Percentiles rank a stretch among this genome's conserved stretches.
Conservation (phyloP, 2,797 vertebrate species). For the Tragopan temminckii region DNA sequence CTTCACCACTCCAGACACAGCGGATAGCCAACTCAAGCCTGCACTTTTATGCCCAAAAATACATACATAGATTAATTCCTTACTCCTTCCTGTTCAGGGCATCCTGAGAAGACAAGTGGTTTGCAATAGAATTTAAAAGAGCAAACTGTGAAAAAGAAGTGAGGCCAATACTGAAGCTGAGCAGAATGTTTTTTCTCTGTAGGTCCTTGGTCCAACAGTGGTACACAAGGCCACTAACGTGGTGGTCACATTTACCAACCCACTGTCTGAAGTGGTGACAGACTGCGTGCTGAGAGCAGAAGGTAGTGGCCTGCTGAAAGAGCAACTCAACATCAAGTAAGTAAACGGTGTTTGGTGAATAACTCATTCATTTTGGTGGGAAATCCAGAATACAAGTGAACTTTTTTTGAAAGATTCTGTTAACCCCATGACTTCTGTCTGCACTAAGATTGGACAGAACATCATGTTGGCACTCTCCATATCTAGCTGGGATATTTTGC, state of each 20-base stretch:
- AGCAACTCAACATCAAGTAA: conserved; percentile 76
- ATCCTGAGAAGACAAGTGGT: not conserved
- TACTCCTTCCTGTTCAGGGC: not conserved
- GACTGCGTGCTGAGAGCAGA: conserved; percentile 78
- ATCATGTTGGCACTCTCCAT: not conserved
- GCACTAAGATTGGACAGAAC: not conserved
- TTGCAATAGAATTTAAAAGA: not conserved
- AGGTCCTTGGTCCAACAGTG: conserved; percentile 71
- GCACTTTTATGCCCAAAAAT: not conserved
- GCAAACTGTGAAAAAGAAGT: not conserved
- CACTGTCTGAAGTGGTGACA: conserved; percentile 59
- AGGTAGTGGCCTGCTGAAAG: conserved; percentile 81
- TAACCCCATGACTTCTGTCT: not conserved
- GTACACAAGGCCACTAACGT: conserved; percentile 58
- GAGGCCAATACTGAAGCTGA: not conserved
- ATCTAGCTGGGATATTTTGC: not conserved
- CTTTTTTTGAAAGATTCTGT: not conserved
- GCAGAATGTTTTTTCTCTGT: not conserved
- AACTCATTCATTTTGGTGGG: not conserved
- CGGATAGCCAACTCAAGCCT: not conserved
- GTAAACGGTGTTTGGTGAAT: not conserved
- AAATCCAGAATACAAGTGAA: not conserved
- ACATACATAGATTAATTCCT: not conserved
- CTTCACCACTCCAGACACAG: not conserved
- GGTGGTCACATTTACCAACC: conserved; percentile 79